Evolutionary conservation across 2,113 vertebrate genomes (phyloP), one percentile per base, ranked within the genome.

Genomic region (Raja brachyura): DNA sequence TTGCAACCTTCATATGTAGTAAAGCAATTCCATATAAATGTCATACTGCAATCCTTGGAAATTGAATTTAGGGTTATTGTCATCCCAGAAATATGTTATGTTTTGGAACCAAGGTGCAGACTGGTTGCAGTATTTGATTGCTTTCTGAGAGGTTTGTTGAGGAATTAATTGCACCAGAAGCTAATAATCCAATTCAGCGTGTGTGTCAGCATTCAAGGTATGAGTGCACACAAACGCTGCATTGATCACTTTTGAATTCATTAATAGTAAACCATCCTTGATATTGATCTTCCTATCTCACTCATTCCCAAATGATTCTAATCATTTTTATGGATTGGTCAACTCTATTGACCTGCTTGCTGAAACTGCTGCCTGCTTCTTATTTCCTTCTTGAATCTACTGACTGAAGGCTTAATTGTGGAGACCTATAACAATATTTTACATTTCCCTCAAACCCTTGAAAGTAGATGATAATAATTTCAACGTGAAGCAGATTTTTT

Each of bases 91-190:
- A 7, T 63, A 1, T 22, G 13, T 88, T 22, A 61, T 61, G 5
- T 77, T 66, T 54, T 56, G 22, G 14, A 88, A 63, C 8, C 28
- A 61, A 31, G 28, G 7, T 28, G 54, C 2, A 28, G 48, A 28
- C 59, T 86, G 28, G 59, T 18, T 63, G 83, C 83, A 88, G 63
- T 63, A 63, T 31, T 88, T 4, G 16, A 63, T 8, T n/a, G 28
- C 11, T 63, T 88, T 59, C 28, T 88, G 28, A 63, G 59, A 88
- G 83, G n/a, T n/a, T 86, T 86, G 83, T 31, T n/a, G 83, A 86
- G 59, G 13, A 63, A 86, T 63, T 16, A 14, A 66, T 63, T 88
- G 13, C 59, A 88, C 28, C 59, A 66, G 14, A 63, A 63, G 28
- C 28, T 88, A 18, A 59, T n/a, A 63, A n/a, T 88, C 5, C 83